A percentile compares a stretch with the other conserved stretches of the same genome.
phyloP scores from a whole-genome alignment of 2,113 vertebrate genomes.

The Gymnorhina tibicen region DNA sequence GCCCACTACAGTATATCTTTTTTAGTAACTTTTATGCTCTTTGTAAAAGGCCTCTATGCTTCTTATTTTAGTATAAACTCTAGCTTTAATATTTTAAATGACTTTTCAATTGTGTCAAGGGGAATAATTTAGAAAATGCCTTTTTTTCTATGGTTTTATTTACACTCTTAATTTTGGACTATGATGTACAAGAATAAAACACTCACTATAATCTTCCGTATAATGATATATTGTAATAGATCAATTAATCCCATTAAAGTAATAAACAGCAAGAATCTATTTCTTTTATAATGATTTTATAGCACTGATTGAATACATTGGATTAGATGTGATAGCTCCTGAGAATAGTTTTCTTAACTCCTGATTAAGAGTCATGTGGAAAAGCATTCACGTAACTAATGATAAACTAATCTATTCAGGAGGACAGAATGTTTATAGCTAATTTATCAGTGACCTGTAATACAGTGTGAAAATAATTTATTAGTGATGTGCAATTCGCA shows the following conservation, averaged over 20 bases:
- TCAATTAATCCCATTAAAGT: not conserved
- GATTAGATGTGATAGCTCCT: not conserved
- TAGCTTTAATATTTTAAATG: not conserved
- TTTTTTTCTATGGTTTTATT: not conserved
- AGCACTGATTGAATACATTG: not conserved
- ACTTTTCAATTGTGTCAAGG: not conserved
- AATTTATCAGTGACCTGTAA: conserved; percentile 45
- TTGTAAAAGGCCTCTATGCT: not conserved
- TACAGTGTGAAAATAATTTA: conserved; percentile 16
- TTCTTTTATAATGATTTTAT: not conserved
- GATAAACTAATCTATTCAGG: conserved; percentile 38
- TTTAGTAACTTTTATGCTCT: not conserved
- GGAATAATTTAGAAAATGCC: not conserved
- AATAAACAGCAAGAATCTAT: not conserved
- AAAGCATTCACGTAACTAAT: not conserved
- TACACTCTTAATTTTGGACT: not conserved
- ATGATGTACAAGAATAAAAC: not conserved
- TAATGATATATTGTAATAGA: not conserved
- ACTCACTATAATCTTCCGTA: not conserved
- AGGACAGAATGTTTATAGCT: conserved; percentile 45
- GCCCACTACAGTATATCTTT: not conserved
- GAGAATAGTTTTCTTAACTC: not conserved
- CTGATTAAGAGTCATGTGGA: not conserved
- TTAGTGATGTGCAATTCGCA: not conserved
- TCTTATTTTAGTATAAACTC: not conserved